Evolutionary conservation across 1,140 invertebrate species (phyloP), one percentile per base, ranked within the genome.

Genomic region (Drosophila nasuta): DNA sequence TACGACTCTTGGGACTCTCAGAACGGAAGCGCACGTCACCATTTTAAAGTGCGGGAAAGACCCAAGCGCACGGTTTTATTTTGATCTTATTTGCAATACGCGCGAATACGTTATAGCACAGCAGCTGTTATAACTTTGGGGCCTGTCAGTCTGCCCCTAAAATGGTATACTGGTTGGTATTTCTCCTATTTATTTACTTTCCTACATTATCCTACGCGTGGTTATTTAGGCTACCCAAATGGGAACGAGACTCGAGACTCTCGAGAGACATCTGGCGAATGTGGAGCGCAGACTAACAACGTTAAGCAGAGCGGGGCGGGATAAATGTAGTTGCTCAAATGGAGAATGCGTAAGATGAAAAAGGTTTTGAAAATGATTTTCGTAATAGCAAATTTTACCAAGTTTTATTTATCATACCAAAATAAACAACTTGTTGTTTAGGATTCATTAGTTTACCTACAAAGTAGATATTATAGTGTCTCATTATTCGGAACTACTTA

Each of bases 41-140:
- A 15, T 35, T 35, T 33, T 30, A 38, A 38, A 38, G 35, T 8
- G 35, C 77, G 81, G 81, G 74, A 85, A 85, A 81, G 43, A 25
- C 77, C 77, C 35, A 79, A 41, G 41, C 1, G 35, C 3, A 45
- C 13, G 35, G 38, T 33, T 66, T 43, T 30, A 30, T 13, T 57
- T 49, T 33, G 15, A 17, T 35, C 28, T 5, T 35, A 56, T 56
- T 35, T 10, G 15, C 41, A 67, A 60, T 49, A 10, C 17, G 17
- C 30, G 30, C 30, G 30, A 33, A 33, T 33, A 33, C 30, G 5
- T 13, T 7, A 7, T 7, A 33, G 43, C 11, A 2, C 6, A 33
- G 43, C 80, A 82, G 75, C 81, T 82, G 81, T 82, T 70, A 51
- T 75, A 75, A 77, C 75, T 67, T 25, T 35, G n/a, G 30, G 51